Evolutionary conservation across 2,888 invertebrate genomes (phyloP).

Genomic region (Caenorhabditis drosophilae): DNA sequence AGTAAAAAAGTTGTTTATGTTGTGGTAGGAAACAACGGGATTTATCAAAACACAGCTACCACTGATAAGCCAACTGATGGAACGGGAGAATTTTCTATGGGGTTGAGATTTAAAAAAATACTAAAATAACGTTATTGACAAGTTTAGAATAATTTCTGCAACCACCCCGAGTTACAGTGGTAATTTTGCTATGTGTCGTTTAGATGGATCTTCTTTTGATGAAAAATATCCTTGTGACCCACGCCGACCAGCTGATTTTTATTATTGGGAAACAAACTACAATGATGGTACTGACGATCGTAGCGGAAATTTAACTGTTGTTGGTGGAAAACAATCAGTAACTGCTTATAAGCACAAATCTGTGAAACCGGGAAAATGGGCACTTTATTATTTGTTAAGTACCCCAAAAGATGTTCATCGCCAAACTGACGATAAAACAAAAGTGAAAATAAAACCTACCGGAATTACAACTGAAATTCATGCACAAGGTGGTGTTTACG

Average conservation of each 20-base stretch:
- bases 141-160: conserved; percentile 45
- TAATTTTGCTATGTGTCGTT: conserved; percentile 59
- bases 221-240: conserved; percentile 51
- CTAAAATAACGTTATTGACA: not conserved
- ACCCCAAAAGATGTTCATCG: conserved; percentile 51
- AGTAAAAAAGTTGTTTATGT: conserved; percentile 37
- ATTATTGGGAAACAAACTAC: conserved; percentile 54
- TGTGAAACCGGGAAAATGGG: conserved; percentile 64
- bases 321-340: not conserved
- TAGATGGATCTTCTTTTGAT: conserved; percentile 22
- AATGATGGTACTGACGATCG: conserved; percentile 35
- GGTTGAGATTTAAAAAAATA: conserved; percentile 33
- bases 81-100: conserved; percentile 58
- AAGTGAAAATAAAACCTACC: conserved; percentile 22
- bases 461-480: conserved; percentile 5
- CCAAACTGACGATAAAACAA: conserved; percentile 32
- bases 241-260: conserved; percentile 57
- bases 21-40: conserved; percentile 35
- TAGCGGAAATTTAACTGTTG: conserved; percentile 12
- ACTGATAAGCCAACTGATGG: conserved; percentile 56
- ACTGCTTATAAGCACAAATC: conserved; percentile 49
- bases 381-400: conserved; percentile 53
- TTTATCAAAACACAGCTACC: conserved; percentile 27
- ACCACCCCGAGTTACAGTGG: conserved; percentile 34
- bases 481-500: conserved; percentile 64